Evolutionary conservation across 2,113 vertebrate genomes (phyloP).

Genomic region (Neodontobutis hainanensis): DNA sequence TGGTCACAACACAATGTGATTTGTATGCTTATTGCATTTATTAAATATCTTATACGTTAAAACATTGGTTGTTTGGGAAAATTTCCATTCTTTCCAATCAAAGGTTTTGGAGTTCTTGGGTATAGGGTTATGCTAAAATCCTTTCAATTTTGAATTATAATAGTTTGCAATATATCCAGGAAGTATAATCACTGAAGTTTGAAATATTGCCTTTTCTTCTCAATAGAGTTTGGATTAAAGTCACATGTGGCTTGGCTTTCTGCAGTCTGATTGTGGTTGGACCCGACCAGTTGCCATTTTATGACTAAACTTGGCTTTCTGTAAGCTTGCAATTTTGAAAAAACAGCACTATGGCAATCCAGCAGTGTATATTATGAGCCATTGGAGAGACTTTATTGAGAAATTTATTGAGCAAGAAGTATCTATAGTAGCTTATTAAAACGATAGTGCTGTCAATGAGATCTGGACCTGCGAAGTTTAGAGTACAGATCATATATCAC

Average conservation of each 20-base stretch:
- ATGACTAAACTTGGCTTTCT: neutral
- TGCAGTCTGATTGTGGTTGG: neutral
- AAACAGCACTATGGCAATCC: neutral
- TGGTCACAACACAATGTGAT: too few relatives aligned
- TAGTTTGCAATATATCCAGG: neutral
- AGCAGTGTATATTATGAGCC: neutral
- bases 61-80: too few relatives aligned
- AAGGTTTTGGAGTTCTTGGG: too few relatives aligned
- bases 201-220: neutral
- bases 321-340: slow-evolving; percentile 1
- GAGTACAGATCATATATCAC: slow-evolving; percentile 24
- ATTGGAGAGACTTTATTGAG: neutral
- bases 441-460: neutral
- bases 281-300: neutral
- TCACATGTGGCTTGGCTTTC: neutral
- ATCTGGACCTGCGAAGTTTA: slow-evolving; percentile 5
- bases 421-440: slow-evolving; percentile 9
- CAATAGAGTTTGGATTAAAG: slow-evolving; percentile 1
- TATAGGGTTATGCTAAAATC: neutral
- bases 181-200: neutral
- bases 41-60: too few relatives aligned
- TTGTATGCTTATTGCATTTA: too few relatives aligned
- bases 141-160: neutral
- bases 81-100: too few relatives aligned
- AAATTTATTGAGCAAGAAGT: neutral